Conservation (phyloP, 2,113 vertebrate genomes). For the Thunnus thynnus region DNA sequence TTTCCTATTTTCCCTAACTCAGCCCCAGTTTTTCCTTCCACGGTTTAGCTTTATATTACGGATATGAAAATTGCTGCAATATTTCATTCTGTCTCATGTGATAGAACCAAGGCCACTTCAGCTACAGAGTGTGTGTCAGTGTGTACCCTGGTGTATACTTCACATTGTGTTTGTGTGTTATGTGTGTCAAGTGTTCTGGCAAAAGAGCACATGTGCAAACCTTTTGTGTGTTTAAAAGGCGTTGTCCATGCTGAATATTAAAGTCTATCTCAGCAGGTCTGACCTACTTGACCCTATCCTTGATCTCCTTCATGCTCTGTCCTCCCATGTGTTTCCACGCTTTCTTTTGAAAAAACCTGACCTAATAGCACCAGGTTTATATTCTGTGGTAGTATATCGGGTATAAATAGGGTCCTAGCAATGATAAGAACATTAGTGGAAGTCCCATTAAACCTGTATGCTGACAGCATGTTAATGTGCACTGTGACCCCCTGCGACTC, state of each 20-base stretch:
- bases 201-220: conserved; percentile 15
- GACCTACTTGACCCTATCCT: conserved; percentile 48
- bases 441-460: conserved; percentile 36
- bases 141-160: conserved; percentile 24
- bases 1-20: conserved; percentile 47
- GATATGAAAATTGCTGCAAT: conserved; percentile 58
- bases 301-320: conserved; percentile 48
- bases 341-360: conserved; percentile 2
- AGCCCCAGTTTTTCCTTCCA: conserved; percentile 28
- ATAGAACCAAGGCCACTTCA: conserved; percentile 60
- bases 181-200: conserved; percentile 1
- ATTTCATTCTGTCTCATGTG: conserved; percentile 67
- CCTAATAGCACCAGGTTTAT: conserved; percentile 20
- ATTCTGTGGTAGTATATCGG: conserved; percentile 17
- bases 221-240: conserved; percentile 26
- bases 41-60: conserved; percentile 60
- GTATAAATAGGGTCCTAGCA: conserved; percentile 14
- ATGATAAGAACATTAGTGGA: conserved; percentile 34
- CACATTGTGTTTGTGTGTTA: conserved; percentile 7
- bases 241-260: conserved; percentile 51
- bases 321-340: conserved; percentile 3
- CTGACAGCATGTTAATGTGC: conserved; percentile 42
- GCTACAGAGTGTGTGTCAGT: conserved; percentile 18
- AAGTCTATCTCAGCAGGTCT: conserved; percentile 40
- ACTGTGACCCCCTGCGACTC: conserved; percentile 40